These are phyloP conservation scores for Galaxias olidus DNA, from an alignment of 2,797 vertebrate species.

Conservation along the genomic window DNA sequence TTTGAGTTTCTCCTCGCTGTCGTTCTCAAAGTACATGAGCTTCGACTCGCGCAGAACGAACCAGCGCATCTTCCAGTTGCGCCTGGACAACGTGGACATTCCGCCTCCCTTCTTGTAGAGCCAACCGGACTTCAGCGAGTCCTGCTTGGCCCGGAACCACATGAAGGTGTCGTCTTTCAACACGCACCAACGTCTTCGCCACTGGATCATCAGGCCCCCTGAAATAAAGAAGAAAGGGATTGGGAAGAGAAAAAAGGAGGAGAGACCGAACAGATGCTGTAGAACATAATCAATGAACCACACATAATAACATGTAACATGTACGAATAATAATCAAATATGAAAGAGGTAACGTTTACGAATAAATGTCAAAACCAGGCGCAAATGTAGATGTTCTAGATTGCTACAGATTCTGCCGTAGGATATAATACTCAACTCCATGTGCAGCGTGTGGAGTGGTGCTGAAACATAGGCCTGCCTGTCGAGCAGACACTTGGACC, in stretches of 20 bases:
- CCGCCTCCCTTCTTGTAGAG: slow-evolving; percentile 93
- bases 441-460: slow-evolving; percentile 22
- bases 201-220: slow-evolving; percentile 91
- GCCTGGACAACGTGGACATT: slow-evolving; percentile 87
- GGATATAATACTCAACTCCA: background rate
- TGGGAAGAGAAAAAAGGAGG: background rate
- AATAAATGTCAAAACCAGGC: too few species aligned
- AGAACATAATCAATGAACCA: too few species aligned
- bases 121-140: slow-evolving; percentile 90
- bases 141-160: slow-evolving; percentile 94
- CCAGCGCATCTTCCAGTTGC: slow-evolving; percentile 96
- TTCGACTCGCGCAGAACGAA: slow-evolving; percentile 88
- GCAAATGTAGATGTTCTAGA: too few species aligned
- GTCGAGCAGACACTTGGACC: slow-evolving; percentile 36
- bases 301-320: too few species aligned
- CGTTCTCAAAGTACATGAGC: slow-evolving; percentile 92
- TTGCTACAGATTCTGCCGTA: too few species aligned
- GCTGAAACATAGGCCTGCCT: slow-evolving; percentile 39
- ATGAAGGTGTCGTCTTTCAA: slow-evolving; percentile 93
- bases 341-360: too few species aligned
- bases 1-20: slow-evolving; percentile 88
- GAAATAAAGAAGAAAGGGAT: slow-evolving; percentile 4
- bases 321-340: too few species aligned
- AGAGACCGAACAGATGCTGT: too few species aligned
- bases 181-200: slow-evolving; percentile 91